Evolutionary conservation across 64 coral and sea anemone genomes (phyloP).

Genomic region (Platygyra sinensis): DNA sequence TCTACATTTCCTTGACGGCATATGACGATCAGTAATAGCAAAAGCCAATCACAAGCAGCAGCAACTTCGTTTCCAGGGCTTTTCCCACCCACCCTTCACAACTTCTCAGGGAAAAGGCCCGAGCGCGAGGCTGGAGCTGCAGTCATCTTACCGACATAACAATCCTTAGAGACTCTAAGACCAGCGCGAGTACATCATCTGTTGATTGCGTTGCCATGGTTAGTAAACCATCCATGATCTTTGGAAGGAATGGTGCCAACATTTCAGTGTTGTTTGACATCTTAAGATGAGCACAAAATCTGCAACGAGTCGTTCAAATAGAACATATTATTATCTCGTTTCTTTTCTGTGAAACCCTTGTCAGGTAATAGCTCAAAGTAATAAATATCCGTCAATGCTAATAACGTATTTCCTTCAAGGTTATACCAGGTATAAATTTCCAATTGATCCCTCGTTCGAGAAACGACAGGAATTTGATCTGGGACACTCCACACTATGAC

Average conservation of each 20-base stretch:
- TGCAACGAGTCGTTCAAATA: constrained; percentile 28
- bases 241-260: constrained; percentile 70
- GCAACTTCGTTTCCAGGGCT: too few relatives aligned
- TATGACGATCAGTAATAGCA: background rate
- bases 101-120: too few relatives aligned
- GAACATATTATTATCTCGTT: background rate
- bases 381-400: too few relatives aligned
- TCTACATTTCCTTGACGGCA: background rate
- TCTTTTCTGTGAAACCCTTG: too few relatives aligned
- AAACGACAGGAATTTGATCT: too few relatives aligned
- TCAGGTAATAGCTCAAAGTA: too few relatives aligned
- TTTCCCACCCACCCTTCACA: too few relatives aligned
- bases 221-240: constrained; percentile 83
- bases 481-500: too few relatives aligned
- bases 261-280: constrained; percentile 68
- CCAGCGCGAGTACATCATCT: constrained; percentile 92
- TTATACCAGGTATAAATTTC: too few relatives aligned
- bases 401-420: too few relatives aligned
- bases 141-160: constrained; percentile 87
- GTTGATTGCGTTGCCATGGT: constrained; percentile 91
- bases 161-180: constrained; percentile 92
- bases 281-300: constrained; percentile 92
- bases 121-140: too few relatives aligned
- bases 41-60: background rate
- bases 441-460: too few relatives aligned